These are phyloP conservation scores for Daboia siamensis DNA, from an alignment of 2,113 vertebrate species.

Conservation along the genomic window DNA sequence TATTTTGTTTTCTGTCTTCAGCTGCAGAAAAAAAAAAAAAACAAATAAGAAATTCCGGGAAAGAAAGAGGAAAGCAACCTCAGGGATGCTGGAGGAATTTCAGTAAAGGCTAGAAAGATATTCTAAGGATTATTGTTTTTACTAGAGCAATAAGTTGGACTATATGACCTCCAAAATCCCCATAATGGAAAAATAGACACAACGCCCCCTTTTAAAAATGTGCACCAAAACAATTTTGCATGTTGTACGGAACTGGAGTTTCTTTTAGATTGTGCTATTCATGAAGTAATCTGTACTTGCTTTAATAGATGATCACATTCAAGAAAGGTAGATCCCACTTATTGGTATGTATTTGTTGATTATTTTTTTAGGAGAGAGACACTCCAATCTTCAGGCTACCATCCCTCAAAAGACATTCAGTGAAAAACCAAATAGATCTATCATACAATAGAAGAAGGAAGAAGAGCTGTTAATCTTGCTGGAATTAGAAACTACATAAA, in stretches of 20 bases:
- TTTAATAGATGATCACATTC: background rate
- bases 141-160: background rate
- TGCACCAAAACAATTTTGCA: background rate
- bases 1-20: background rate
- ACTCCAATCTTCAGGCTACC: background rate
- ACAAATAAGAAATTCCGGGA: background rate
- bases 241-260: background rate
- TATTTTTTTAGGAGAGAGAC: background rate
- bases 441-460: background rate
- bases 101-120: too few relatives aligned
- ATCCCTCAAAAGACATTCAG: background rate
- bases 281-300: background rate
- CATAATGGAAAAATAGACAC: background rate
- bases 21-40: background rate
- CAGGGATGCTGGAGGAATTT: background rate
- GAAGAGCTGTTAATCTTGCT: background rate
- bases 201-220: background rate
- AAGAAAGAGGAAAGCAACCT: background rate
- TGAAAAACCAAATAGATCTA: background rate
- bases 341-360: background rate
- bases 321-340: background rate
- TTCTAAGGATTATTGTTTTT: background rate
- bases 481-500: background rate
- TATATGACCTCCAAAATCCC: background rate
- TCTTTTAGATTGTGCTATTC: background rate